Percentiles rank a stretch among this genome's conserved stretches.
phyloP scores from a whole-genome alignment of 2,888 invertebrate genomes.

The Spicauda simplicius region DNA sequence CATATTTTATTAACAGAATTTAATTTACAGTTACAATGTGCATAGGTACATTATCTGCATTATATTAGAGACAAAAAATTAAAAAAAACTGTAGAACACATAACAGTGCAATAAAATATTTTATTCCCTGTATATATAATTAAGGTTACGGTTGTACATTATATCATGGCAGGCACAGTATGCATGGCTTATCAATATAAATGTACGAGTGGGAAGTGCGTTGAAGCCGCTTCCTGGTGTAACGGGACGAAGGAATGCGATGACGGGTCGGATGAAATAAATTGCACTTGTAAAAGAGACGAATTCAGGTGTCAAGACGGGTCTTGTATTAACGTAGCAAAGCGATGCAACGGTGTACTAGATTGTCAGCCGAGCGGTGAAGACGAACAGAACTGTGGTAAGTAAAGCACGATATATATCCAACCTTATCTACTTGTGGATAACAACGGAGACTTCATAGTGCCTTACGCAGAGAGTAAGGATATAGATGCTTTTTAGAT shows the following conservation, averaged over 20 bases:
- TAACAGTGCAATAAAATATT: background rate
- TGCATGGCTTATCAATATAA: constrained; percentile 86
- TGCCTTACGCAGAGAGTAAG: constrained; percentile 7
- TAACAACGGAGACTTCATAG: constrained; percentile 21
- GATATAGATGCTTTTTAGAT: background rate
- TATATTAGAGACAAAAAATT: background rate
- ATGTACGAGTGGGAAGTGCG: constrained; percentile 87
- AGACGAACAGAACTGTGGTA: constrained; percentile 86
- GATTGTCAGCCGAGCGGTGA: constrained; percentile 86
- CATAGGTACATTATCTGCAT: too few species aligned
- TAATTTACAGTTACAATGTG: background rate
- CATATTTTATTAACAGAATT: background rate
- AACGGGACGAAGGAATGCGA: constrained; percentile 81
- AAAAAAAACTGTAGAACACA: background rate
- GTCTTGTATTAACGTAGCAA: constrained; percentile 86
- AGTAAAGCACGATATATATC: constrained; percentile 41
- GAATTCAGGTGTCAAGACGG: constrained; percentile 86
- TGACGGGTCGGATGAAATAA: constrained; percentile 77
- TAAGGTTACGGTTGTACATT: constrained; percentile 69
- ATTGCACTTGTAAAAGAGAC: constrained; percentile 76
- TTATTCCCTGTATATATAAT: constrained; percentile 22
- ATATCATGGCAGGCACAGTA: constrained; percentile 73
- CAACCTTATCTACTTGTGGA: constrained; percentile 27
- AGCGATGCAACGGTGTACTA: constrained; percentile 86
- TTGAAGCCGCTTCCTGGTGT: constrained; percentile 78